phyloP scores from a whole-genome alignment of 2,797 vertebrate genomes.

The Sebastes kiyomatsui region DNA sequence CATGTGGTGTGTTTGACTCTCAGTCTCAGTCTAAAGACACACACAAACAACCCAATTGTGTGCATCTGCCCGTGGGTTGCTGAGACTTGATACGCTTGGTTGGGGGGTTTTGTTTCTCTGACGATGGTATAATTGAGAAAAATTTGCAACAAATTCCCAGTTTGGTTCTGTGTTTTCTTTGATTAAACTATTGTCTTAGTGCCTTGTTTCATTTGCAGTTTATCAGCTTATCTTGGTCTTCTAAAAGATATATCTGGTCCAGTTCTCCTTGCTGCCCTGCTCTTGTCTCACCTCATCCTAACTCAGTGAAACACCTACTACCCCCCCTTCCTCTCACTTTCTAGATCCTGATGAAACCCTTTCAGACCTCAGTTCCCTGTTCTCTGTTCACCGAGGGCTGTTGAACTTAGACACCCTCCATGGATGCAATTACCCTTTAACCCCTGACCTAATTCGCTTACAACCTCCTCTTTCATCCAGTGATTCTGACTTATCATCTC shows the following conservation, averaged over 20 bases:
- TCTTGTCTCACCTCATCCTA: background rate
- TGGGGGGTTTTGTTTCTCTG: background rate
- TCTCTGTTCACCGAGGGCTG: background rate
- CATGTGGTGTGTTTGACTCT: constrained; percentile 45
- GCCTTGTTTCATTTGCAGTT: background rate
- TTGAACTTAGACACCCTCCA: constrained; percentile 3
- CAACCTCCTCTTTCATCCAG: background rate
- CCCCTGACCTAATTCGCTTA: constrained; percentile 33
- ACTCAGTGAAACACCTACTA: background rate
- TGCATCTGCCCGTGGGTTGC: background rate
- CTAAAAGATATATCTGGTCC: no score
- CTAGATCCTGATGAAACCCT: background rate
- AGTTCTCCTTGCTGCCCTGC: background rate
- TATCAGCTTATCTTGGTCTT: background rate
- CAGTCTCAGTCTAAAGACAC: background rate
- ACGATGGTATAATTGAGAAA: background rate
- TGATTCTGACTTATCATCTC: constrained; percentile 16
- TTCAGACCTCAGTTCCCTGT: background rate
- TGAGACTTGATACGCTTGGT: background rate
- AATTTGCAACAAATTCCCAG: background rate
- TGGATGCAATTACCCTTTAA: constrained; percentile 58
- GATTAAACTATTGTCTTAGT: background rate
- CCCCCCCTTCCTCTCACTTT: background rate
- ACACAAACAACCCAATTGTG: background rate
- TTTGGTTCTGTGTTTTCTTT: background rate